phyloP scores from a whole-genome alignment of 2,888 invertebrate genomes.

The Lumbricus terrestris region DNA sequence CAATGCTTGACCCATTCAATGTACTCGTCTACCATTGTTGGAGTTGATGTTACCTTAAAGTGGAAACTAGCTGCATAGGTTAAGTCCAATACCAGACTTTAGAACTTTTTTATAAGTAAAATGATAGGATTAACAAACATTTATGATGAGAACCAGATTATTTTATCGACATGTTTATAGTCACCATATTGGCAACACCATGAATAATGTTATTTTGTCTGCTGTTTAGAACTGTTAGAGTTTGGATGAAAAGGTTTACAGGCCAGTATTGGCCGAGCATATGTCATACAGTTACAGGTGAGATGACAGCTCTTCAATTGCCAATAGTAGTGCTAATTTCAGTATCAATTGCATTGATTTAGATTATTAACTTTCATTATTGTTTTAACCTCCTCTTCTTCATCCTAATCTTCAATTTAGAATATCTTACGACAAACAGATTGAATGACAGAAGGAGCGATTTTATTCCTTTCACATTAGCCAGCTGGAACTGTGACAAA shows the following conservation, averaged over 20 bases:
- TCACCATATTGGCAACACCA: neutral
- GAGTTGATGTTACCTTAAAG: too few relatives aligned
- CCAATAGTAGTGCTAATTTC: conserved; percentile 24
- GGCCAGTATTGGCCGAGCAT: conserved; percentile 99
- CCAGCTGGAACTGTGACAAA: too few relatives aligned
- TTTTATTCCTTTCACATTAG: too few relatives aligned
- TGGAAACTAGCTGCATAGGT: too few relatives aligned
- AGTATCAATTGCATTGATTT: neutral
- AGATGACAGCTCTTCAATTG: conserved; percentile 30
- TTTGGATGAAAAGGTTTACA: conserved; percentile 94
- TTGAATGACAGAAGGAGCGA: too few relatives aligned
- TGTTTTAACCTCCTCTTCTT: neutral
- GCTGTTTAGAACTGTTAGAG: conserved; percentile 78
- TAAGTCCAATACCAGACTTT: too few relatives aligned
- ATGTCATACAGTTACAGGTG: conserved; percentile 83
- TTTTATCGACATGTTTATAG: neutral
- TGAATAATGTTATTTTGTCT: neutral
- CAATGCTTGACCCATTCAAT: too few relatives aligned
- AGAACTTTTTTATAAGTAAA: too few relatives aligned
- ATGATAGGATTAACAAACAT: too few relatives aligned
- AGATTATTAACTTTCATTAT: neutral
- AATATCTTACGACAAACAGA: neutral
- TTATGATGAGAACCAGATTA: neutral
- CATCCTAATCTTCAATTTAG: neutral
- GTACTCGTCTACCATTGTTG: too few relatives aligned